Percentiles rank a stretch among this genome's conserved stretches.
These are phyloP conservation scores for Pyrrhosoma nymphula DNA, from an alignment of 2,888 invertebrate species.

Conservation along the genomic window DNA sequence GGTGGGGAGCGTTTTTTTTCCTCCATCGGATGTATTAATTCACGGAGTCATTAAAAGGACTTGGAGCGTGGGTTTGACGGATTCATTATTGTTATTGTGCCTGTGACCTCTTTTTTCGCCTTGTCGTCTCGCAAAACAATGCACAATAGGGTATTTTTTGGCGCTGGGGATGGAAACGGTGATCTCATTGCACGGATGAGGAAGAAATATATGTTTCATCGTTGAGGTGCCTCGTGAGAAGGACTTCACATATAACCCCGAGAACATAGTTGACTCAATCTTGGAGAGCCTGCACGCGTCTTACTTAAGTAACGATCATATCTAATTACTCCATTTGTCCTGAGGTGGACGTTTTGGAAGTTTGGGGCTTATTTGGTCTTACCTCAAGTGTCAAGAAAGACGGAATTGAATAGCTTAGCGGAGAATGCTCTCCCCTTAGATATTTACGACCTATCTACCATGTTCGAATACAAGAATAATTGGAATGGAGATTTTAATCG, in stretches of 20 bases:
- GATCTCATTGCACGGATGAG: background rate
- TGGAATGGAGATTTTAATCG: background rate
- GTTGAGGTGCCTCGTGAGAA: background rate
- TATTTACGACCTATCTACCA: too few relatives aligned
- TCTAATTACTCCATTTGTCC: background rate
- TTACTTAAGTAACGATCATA: background rate
- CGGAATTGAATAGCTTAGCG: background rate
- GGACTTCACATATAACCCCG: background rate
- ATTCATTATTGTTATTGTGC: slow-evolving; percentile 46
- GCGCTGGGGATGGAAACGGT: background rate
- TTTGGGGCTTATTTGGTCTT: background rate
- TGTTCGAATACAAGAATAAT: background rate
- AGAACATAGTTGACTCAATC: background rate
- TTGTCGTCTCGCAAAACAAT: slow-evolving; percentile 46
- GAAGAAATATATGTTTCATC: background rate
- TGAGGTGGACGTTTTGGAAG: background rate
- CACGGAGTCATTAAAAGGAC: slow-evolving; percentile 41
- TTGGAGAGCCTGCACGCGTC: background rate
- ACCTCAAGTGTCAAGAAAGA: background rate
- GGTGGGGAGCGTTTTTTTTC: background rate
- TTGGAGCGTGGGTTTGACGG: slow-evolving; percentile 58
- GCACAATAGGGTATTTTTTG: slow-evolving; percentile 7
- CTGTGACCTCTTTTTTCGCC: background rate
- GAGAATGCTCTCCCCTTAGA: too few relatives aligned
- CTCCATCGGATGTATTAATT: slow-evolving; percentile 53